Evolutionary conservation across 1,140 invertebrate species (phyloP).

Genomic region (Acromyrmex echinatior): DNA sequence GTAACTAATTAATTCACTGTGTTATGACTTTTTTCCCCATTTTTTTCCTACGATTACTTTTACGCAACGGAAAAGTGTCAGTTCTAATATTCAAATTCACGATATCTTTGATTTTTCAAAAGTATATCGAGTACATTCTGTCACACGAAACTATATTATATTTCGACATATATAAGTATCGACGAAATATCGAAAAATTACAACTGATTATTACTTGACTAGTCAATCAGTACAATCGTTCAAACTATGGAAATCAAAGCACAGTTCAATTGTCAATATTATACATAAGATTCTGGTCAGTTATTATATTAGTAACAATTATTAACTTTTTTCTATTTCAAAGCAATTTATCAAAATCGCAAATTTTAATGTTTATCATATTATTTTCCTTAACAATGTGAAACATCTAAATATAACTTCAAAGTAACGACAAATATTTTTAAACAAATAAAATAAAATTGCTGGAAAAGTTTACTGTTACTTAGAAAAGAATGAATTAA

Average conservation of each 20-base stretch:
- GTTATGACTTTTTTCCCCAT: slow-evolving; percentile 21
- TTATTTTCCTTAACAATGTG: not conserved
- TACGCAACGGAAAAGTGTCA: slow-evolving; percentile 14
- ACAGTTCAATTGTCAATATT: not conserved
- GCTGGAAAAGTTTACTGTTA: not conserved
- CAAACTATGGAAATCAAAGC: not conserved
- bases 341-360: not conserved
- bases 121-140: not conserved
- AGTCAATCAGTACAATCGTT: not conserved
- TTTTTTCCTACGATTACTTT: not conserved
- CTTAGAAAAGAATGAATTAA: not conserved
- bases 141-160: not conserved
- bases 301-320: not conserved
- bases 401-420: not conserved
- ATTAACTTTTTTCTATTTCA: not conserved
- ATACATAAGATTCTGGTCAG: not conserved
- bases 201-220: not conserved
- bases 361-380: not conserved
- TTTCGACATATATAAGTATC: not conserved
- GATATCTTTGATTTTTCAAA: not conserved
- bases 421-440: not conserved
- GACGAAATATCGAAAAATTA: not conserved
- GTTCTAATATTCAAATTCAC: not conserved
- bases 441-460: not conserved
- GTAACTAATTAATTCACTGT: slow-evolving; percentile 72